These are phyloP conservation scores for Desmodus rotundus DNA, from an alignment of 2,113 vertebrate species.

Conservation along the genomic window DNA sequence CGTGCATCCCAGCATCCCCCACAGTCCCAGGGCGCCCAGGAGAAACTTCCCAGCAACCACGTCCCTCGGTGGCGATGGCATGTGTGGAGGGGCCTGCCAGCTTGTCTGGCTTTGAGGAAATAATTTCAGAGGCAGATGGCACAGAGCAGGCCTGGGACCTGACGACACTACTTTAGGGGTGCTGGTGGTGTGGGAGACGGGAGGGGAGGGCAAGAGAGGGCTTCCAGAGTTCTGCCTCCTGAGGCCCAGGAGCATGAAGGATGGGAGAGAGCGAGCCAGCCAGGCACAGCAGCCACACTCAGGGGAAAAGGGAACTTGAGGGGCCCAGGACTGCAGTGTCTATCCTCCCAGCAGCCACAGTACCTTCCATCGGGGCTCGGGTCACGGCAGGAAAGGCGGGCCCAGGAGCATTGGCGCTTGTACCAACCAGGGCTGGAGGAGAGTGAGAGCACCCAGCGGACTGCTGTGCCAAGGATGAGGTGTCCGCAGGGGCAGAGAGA, in stretches of 20 bases:
- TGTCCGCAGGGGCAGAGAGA: neutral
- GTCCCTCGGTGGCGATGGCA: rapidly evolving
- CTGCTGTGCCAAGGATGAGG: neutral
- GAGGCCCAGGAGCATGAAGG: neutral
- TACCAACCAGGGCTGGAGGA: neutral
- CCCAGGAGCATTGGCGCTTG: neutral
- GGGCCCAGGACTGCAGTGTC: neutral
- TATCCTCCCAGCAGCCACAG: neutral
- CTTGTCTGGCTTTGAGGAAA: neutral
- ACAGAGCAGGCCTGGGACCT: neutral
- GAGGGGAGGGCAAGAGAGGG: neutral
- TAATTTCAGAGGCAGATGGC: neutral
- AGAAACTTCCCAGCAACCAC: neutral
- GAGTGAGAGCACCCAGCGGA: rapidly evolving
- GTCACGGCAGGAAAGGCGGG: neutral
- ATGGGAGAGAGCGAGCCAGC: neutral
- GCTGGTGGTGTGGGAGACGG: rapidly evolving
- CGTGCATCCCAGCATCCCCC: neutral
- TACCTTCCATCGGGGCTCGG: neutral
- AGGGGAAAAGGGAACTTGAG: neutral
- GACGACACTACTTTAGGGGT: neutral
- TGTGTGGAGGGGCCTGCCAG: neutral
- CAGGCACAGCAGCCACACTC: neutral
- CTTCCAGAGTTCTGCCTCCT: neutral
- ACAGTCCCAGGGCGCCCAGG: neutral